Percentiles rank a stretch among this genome's conserved stretches.
Evolutionary conservation across 2,888 invertebrate species (phyloP).

Genomic region (Lasioglossum calceatum): DNA sequence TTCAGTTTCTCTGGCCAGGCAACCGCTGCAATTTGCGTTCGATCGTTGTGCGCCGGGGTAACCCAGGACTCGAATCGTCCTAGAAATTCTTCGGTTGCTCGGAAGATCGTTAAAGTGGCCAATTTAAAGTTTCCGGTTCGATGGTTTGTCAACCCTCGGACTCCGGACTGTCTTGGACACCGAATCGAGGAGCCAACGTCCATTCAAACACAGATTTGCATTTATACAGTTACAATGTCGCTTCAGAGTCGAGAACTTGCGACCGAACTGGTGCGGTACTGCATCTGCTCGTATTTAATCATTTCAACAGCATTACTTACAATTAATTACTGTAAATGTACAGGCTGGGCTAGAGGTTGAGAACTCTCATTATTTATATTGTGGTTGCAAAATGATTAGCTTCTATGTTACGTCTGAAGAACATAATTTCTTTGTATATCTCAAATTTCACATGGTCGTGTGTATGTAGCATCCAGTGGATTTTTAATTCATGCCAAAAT

Average conservation of each 20-base stretch:
- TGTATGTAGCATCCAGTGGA: neutral
- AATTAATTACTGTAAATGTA: neutral
- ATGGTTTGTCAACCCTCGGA: constrained; percentile 10
- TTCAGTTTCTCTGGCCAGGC: constrained; percentile 8
- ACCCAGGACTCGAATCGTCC: neutral
- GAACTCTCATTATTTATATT: neutral
- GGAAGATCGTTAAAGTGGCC: neutral
- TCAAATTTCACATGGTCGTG: neutral
- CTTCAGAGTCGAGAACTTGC: neutral
- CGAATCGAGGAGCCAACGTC: neutral
- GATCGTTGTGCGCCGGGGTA: constrained; percentile 31
- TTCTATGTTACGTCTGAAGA: too few relatives aligned
- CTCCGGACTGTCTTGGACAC: neutral
- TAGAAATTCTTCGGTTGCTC: constrained; percentile 5
- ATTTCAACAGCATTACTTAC: neutral
- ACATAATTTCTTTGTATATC: neutral
- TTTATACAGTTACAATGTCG: neutral
- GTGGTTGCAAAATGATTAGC: neutral
- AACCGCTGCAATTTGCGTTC: constrained; percentile 28
- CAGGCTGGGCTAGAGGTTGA: neutral
- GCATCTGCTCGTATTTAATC: neutral
- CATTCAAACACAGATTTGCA: neutral
- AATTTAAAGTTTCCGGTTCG: constrained; percentile 1
- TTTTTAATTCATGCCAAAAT: neutral
- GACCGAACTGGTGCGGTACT: neutral